Conservation (phyloP, 2,888 invertebrate species). For the Sclerodermus sp. region DNA sequence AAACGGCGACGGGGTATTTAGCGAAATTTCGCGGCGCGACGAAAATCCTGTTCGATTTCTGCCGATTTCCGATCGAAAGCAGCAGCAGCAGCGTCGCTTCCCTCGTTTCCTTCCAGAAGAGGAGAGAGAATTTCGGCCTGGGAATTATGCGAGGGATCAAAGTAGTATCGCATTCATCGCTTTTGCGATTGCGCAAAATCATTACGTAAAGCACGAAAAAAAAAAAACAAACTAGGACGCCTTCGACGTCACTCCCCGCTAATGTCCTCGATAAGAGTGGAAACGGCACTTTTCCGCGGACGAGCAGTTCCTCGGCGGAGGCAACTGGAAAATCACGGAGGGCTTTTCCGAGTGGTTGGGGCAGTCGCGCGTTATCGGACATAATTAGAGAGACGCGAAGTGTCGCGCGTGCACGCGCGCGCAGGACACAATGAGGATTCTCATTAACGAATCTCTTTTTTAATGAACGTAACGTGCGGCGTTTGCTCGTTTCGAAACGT, state of each 20-base stretch:
- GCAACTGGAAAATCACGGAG: no score
- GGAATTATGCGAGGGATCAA: neutral
- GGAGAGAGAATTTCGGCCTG: no score
- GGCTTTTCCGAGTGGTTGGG: neutral
- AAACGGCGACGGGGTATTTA: no score
- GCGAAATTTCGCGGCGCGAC: no score
- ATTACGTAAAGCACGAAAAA: constrained; percentile 4
- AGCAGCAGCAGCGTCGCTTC: no score
- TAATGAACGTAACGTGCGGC: constrained; percentile 29
- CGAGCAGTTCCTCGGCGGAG: no score
- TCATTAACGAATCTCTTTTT: constrained; percentile 26
- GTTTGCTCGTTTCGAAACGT: constrained; percentile 27
- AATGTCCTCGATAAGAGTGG: no score
- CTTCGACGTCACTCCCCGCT: neutral
- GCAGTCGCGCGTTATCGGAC: neutral
- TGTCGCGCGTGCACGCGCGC: constrained; percentile 6
- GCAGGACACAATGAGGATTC: constrained; percentile 22
- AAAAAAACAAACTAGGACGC: constrained; percentile 3
- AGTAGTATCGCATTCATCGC: neutral
- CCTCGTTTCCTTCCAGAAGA: no score
- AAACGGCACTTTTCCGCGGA: no score
- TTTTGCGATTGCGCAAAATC: neutral
- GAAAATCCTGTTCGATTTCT: no score
- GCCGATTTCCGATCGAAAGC: no score
- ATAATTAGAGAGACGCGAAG: constrained; percentile 9